Base-by-base conservation (phyloP, 1,140 invertebrate species). In the Drosophila erecta region DNA sequence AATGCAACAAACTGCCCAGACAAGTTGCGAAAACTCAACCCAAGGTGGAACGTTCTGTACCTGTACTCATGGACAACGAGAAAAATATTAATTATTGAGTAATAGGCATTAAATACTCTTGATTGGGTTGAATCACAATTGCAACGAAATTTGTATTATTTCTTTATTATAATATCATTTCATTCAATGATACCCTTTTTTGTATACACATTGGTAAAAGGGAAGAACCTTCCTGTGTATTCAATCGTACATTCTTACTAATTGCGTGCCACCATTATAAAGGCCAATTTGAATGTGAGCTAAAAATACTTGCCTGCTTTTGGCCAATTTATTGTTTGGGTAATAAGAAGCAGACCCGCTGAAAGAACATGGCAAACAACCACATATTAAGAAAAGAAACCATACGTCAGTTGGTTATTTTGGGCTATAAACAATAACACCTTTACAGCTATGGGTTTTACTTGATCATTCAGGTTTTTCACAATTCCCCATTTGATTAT, bases 241-340 rank as follows among this genome's bases (percentile, higher is more conserved):
- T 41, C n/a, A 15, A 1, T 41, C 14, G 7, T 15, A 41, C 47
- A 41, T 14, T 17, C 12, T 33, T 46, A 37, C 12, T 65, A 17
- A 40, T 40, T 65, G 57, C 17, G 14, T 37, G 35, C 27, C 33
- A 37, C 27, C 47, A 51, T 72, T 27, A 73, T 49, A 71, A 54
- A 73, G 41, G 37, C 35, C 20, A 41, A 72, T 54, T 72, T 37
- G 12, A 72, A 15, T 57, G 17, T 41, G n/a, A 17, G 15, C 67
- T 73, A 72, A 20, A 73, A 73, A 73, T 73, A 72, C 27, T 14
- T 47, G 60, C 44, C 27, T 61, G 41, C 35, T 53, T 72, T 60
- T 59, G 46, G 20, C 47, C 65, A 71, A 51, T 70, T 59, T 51
- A 40, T 50, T 72, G 22, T 72, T 38, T 49, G 22, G 14, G 6